Conservation (phyloP, 1,140 invertebrate genomes). For the Colletes gigas region DNA sequence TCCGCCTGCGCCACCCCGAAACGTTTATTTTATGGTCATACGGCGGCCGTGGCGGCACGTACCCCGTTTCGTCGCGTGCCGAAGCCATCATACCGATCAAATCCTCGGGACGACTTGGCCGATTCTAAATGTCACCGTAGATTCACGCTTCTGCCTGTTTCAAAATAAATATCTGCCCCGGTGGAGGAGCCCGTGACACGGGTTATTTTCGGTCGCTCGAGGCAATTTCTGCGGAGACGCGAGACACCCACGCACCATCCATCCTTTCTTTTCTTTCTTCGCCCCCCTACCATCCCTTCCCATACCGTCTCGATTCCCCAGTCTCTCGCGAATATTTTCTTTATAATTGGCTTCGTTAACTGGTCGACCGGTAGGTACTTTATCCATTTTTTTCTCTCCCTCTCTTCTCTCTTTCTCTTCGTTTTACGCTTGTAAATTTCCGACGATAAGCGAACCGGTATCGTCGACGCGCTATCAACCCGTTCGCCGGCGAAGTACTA, state of each 20-base stretch:
- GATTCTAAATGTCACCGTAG: conserved; percentile 62
- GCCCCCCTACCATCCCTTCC: too few species aligned
- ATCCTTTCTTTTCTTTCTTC: neutral
- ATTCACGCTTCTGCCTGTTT: conserved; percentile 36
- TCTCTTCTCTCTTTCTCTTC: too few species aligned
- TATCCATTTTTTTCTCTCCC: neutral
- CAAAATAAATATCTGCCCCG: neutral
- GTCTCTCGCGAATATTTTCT: neutral
- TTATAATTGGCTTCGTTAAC: conserved; percentile 6
- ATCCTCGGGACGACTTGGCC: conserved; percentile 59
- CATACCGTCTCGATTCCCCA: neutral
- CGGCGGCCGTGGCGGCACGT: conserved; percentile 76
- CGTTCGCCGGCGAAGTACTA: neutral
- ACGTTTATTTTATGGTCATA: conserved; percentile 82
- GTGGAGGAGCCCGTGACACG: neutral
- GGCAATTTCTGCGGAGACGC: neutral
- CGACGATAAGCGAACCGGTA: neutral
- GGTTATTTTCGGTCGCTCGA: conserved; percentile 22
- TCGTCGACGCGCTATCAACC: neutral
- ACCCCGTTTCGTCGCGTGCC: conserved; percentile 80
- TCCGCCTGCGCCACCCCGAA: conserved; percentile 78
- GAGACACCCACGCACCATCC: neutral
- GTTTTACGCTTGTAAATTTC: neutral
- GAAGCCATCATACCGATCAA: conserved; percentile 72
- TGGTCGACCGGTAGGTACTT: too few species aligned